Evolutionary conservation across 2,113 vertebrate species (phyloP).

Genomic region (Otis tarda): DNA sequence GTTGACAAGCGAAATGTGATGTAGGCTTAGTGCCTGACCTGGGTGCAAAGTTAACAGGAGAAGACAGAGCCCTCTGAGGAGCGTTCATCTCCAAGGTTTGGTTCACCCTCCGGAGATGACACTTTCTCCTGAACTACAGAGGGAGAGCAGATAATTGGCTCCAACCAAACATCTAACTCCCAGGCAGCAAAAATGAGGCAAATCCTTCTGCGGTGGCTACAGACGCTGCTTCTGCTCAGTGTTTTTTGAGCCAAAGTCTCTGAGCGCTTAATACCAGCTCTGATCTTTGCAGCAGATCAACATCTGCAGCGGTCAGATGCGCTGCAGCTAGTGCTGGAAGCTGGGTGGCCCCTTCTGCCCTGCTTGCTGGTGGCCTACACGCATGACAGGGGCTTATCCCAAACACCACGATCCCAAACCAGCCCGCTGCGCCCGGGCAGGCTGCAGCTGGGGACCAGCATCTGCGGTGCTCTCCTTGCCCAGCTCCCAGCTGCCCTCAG

Average conservation of each 20-base stretch:
- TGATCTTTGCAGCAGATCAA: background rate
- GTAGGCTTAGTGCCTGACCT: background rate
- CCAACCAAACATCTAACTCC: background rate
- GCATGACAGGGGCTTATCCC: background rate
- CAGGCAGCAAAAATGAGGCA: background rate
- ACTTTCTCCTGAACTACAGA: background rate
- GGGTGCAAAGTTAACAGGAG: background rate
- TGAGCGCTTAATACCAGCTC: background rate
- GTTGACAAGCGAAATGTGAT: background rate
- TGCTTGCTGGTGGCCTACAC: rapidly evolving
- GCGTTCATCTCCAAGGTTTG: rapidly evolving
- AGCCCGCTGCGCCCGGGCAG: too few relatives aligned
- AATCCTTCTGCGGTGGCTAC: background rate
- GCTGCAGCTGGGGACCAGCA: background rate
- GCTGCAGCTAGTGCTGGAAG: background rate
- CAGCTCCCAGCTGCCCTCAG: background rate
- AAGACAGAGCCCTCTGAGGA: background rate
- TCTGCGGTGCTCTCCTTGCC: background rate
- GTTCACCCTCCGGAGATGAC: background rate
- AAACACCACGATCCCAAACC: background rate
- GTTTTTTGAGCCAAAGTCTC: background rate
- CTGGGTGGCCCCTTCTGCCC: background rate
- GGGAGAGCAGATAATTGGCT: background rate
- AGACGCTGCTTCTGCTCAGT: rapidly evolving
- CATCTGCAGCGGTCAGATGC: background rate